Evolutionary conservation across 2,797 vertebrate genomes (phyloP).

Genomic region (Myiotriccus ornatus): DNA sequence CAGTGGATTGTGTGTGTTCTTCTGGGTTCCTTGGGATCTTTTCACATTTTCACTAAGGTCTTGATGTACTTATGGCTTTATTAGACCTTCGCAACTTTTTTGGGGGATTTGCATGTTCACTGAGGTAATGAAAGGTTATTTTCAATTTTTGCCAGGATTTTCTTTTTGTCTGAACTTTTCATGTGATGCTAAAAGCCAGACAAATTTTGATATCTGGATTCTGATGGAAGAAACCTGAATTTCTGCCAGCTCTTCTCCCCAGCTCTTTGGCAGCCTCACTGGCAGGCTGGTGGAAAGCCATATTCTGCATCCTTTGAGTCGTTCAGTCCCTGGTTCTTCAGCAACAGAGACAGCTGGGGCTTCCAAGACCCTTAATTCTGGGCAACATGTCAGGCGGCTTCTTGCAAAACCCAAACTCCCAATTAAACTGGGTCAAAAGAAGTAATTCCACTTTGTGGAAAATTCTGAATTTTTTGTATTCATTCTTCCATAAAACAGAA

Average conservation of each 20-base stretch:
- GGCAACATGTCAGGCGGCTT: slow-evolving; percentile 10
- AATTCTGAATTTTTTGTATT: not conserved
- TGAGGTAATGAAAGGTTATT: not conserved
- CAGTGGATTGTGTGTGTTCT: not conserved
- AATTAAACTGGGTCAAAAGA: not conserved
- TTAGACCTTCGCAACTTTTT: not conserved
- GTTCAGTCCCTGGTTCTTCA: not conserved
- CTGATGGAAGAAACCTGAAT: not conserved
- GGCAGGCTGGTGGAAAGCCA: not conserved
- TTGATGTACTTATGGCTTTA: not conserved
- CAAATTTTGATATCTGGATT: slow-evolving; percentile 22
- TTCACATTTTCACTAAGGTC: not conserved
- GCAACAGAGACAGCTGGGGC: not conserved
- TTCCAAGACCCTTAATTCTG: slow-evolving; percentile 10
- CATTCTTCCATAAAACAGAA: not conserved
- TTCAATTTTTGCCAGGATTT: not conserved
- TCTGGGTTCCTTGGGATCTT: not conserved
- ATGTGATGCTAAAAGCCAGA: slow-evolving; percentile 11
- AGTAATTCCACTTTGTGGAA: not conserved
- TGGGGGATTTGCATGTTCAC: not conserved
- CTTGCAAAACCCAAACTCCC: not conserved
- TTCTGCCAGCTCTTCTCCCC: slow-evolving; percentile 28
- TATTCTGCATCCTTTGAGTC: not conserved
- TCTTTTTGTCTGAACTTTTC: not conserved
- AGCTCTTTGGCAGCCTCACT: slow-evolving; percentile 9